Conservation (phyloP, 2,797 vertebrate species). For the Hylomyscus alleni region DNA sequence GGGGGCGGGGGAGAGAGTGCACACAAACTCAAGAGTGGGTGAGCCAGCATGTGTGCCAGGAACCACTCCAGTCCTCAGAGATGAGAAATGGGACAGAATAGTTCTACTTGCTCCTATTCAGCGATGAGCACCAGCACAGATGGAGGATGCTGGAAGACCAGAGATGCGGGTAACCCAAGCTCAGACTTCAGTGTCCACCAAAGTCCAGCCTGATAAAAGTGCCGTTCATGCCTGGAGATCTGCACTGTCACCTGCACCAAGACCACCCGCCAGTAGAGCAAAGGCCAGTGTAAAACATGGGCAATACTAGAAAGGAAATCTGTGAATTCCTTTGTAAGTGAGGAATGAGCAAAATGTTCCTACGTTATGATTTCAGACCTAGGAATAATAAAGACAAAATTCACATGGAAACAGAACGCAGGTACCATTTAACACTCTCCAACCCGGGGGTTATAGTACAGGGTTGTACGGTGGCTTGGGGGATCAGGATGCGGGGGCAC, state of each 20-base stretch:
- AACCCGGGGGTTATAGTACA: neutral
- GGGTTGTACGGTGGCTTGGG: neutral
- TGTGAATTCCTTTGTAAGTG: neutral
- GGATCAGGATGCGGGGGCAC: neutral
- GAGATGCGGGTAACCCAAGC: fast-evolving
- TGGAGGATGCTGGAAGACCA: fast-evolving
- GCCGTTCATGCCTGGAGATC: neutral
- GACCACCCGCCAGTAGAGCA: neutral
- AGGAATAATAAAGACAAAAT: neutral
- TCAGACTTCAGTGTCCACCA: neutral
- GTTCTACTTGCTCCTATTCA: fast-evolving
- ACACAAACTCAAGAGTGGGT: neutral
- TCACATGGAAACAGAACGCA: neutral
- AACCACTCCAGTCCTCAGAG: too few relatives aligned
- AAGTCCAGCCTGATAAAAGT: neutral
- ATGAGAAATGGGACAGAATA: fast-evolving
- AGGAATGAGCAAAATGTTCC: neutral
- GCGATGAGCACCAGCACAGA: fast-evolving
- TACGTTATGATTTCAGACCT: neutral
- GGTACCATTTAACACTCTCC: neutral
- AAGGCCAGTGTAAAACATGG: neutral
- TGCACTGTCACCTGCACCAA: too few relatives aligned
- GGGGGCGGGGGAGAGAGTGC: neutral
- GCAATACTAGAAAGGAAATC: too few relatives aligned
- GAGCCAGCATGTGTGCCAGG: neutral